Evolutionary conservation across 2,888 invertebrate genomes (phyloP), one percentile per base, ranked within the genome.

Genomic region (Drosophila greeni): DNA sequence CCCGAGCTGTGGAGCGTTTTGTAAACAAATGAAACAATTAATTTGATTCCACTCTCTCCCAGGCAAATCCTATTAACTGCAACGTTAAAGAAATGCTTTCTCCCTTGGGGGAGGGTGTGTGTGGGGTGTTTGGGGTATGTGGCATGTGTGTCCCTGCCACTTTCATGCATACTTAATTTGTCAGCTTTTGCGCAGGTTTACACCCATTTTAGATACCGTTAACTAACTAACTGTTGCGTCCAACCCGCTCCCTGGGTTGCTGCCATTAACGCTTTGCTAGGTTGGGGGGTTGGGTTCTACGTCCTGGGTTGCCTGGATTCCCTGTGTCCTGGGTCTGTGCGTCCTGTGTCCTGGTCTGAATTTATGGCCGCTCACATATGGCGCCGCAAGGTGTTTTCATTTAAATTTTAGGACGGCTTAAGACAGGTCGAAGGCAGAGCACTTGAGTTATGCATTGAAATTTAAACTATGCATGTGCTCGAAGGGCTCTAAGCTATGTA

Each of bases 11-110:
- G 43, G 24, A 57, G 67, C 60, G 66, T 75, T 76, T 67, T 73
- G 73, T 75, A 74, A 75, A 70, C 69, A 84, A 82, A 84, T 75
- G 66, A 72, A 76, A 82, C 82, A 84, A 84, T 82, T 82, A 82
- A 82, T 80, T 82, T 75, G 74, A 76, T 84, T 73, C 60, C 75
- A 70, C 66, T 70, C 68, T 72, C n/a, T n/a, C n/a, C 39, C 66
- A 73, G 72, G 60, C 62, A 71, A 80, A 84, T 84, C 74, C 81
- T 74, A 68, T 81, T 82, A 76, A 73, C 75, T 75, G 68, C 70
- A 78, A 60, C 65, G 58, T 54, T 51, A 66, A 67, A 66, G 49
- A 53, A 64, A 65, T 57, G 53, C 58, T 45, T 47, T 64, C 53
- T 54, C 43, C 43, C 62, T 45, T n/a, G 20, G 20, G 20, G 20